A percentile compares a stretch with the other conserved stretches of the same genome.
phyloP scores from a whole-genome alignment of 2,113 vertebrate species.

The Mobula hypostoma region DNA sequence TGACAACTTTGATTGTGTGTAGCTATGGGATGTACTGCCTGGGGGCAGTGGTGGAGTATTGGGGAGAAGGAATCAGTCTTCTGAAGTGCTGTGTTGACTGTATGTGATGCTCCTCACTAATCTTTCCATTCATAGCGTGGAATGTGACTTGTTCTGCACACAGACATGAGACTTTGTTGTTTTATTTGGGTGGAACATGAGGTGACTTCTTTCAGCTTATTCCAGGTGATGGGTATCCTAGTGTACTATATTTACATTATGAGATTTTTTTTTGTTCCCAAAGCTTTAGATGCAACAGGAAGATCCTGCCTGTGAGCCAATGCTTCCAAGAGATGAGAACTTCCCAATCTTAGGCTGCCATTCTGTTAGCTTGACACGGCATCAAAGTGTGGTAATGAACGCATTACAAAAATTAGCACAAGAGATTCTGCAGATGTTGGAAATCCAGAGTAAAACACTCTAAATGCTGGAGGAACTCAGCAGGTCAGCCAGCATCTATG shows the following conservation, averaged over 20 bases:
- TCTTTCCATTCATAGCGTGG: not conserved
- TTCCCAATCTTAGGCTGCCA: not conserved
- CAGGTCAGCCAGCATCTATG: no score
- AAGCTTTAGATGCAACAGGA: not conserved
- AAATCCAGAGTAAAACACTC: no score
- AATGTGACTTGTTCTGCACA: not conserved
- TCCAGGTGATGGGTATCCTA: not conserved
- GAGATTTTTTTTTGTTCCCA: not conserved
- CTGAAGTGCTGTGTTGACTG: not conserved
- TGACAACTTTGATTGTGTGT: not conserved
- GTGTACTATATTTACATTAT: no score
- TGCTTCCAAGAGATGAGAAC: not conserved
- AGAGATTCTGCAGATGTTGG: no score
- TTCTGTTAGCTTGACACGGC: not conserved
- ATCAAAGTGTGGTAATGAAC: not conserved
- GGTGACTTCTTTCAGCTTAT: not conserved
- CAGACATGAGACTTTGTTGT: not conserved
- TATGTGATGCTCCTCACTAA: not conserved
- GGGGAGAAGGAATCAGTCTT: not conserved
- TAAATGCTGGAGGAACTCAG: no score
- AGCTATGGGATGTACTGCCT: not conserved
- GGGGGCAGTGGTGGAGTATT: not conserved
- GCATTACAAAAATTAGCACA: no score
- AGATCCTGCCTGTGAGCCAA: not conserved
- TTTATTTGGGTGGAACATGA: not conserved